A percentile compares a stretch with the other conserved stretches of the same genome.
Conservation (phyloP, 2,797 vertebrate species). For the Vultur gryphus region DNA sequence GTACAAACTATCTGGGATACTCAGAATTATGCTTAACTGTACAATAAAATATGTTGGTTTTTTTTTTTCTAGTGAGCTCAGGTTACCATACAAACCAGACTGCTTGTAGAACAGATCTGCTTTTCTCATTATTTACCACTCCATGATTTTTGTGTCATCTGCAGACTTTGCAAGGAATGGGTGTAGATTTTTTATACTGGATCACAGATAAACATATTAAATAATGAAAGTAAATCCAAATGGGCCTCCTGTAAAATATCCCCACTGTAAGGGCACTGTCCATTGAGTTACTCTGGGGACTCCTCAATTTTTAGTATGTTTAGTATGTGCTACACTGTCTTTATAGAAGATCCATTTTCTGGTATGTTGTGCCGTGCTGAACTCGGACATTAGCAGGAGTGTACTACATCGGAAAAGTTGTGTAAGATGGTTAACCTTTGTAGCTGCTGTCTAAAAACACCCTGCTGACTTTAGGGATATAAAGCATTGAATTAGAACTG, state of each 20-base stretch:
- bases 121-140: conserved; percentile 45
- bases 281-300: not conserved
- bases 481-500: not conserved
- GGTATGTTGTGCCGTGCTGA: not conserved
- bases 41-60: not conserved
- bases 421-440: not conserved
- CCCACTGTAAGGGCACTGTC: not conserved
- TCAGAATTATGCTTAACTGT: not conserved
- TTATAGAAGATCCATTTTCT: not conserved
- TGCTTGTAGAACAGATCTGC: not conserved
- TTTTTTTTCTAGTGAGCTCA: not conserved
- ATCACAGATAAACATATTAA: not conserved
- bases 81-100: not conserved
- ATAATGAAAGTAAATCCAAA: not conserved
- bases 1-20: not conserved
- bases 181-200: not conserved
- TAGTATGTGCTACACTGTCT: not conserved
- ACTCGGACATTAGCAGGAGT: not conserved
- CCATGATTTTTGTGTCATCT: conserved; percentile 1
- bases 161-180: not conserved
- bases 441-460: not conserved
- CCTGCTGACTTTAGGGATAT: not conserved
- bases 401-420: not conserved
- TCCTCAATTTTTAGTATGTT: not conserved
- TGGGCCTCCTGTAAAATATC: not conserved